phyloP scores from a whole-genome alignment of 2,888 invertebrate genomes.

The Zaprionus lineosus region DNA sequence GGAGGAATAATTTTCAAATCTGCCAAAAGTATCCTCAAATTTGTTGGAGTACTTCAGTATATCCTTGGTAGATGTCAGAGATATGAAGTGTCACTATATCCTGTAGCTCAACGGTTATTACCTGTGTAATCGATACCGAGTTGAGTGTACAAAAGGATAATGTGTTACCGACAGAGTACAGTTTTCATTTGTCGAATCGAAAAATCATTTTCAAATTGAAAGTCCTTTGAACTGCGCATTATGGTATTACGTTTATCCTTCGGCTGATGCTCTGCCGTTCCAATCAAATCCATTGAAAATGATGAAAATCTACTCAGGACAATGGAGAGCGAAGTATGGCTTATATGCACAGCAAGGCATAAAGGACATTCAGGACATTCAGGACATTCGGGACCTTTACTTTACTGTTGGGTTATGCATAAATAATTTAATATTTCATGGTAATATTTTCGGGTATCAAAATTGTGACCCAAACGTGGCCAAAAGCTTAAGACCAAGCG shows the following conservation, averaged over 20 bases:
- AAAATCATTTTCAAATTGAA: conserved; percentile 12
- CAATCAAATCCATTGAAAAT: conserved; percentile 15
- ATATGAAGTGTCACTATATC: too few species aligned
- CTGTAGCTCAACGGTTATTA: too few species aligned
- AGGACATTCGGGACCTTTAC: too few species aligned
- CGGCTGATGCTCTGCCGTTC: conserved; percentile 4
- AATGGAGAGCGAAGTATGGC: conserved; percentile 26
- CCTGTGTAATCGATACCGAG: too few species aligned
- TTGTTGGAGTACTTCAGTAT: too few species aligned
- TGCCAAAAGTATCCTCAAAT: too few species aligned
- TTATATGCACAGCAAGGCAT: conserved; percentile 9
- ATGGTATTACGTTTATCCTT: conserved; percentile 4
- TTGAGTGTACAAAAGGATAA: too few species aligned
- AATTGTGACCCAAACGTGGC: conserved; percentile 16
- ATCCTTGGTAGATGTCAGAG: too few species aligned
- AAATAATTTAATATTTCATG: conserved; percentile 72
- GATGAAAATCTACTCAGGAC: conserved; percentile 28
- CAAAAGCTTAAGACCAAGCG: conserved; percentile 26
- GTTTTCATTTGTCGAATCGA: too few species aligned
- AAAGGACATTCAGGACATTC: conserved; percentile 11
- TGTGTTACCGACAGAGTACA: too few species aligned
- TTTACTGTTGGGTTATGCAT: conserved; percentile 48
- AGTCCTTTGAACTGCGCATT: not conserved
- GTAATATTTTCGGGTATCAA: conserved; percentile 44
- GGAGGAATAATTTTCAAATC: too few species aligned